phyloP scores from a whole-genome alignment of 2,888 invertebrate genomes.

The Ashinkailepas kermadecensis region DNA sequence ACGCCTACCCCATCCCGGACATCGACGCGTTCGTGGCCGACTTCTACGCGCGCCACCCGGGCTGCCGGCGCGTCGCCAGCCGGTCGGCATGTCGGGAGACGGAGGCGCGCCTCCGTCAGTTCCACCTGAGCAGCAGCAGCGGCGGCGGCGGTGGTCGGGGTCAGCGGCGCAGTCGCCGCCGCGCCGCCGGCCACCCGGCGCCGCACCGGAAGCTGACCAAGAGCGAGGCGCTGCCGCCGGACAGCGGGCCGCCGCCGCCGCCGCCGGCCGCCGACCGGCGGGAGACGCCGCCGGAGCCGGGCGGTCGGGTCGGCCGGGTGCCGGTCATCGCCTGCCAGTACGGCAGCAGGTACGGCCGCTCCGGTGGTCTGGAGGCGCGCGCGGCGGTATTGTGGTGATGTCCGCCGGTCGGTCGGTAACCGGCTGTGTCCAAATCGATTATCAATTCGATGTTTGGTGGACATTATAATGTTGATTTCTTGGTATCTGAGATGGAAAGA shows the following conservation, averaged over 20 bases:
- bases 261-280: background rate
- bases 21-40: conserved; percentile 56
- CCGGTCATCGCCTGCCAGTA: conserved; percentile 12
- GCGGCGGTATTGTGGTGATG: too few relatives aligned
- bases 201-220: background rate
- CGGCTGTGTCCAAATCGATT: too few relatives aligned
- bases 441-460: too few relatives aligned
- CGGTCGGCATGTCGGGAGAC: conserved; percentile 11
- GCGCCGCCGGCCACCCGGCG: background rate
- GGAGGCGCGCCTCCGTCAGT: conserved; percentile 16
- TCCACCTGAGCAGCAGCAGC: background rate
- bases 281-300: background rate
- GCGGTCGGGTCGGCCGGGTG: background rate
- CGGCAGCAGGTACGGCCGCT: conserved; percentile 2
- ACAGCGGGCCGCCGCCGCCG: background rate
- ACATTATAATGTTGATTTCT: too few relatives aligned
- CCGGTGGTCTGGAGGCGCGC: too few relatives aligned
- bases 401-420: too few relatives aligned
- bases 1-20: conserved; percentile 43
- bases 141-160: background rate
- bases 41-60: conserved; percentile 6
- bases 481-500: too few relatives aligned
- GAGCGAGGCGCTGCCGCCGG: background rate
- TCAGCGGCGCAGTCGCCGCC: background rate
- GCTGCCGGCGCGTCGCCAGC: conserved; percentile 6